Conservation (phyloP, 2,797 vertebrate species). For the Gymnoscopelus braueri region DNA sequence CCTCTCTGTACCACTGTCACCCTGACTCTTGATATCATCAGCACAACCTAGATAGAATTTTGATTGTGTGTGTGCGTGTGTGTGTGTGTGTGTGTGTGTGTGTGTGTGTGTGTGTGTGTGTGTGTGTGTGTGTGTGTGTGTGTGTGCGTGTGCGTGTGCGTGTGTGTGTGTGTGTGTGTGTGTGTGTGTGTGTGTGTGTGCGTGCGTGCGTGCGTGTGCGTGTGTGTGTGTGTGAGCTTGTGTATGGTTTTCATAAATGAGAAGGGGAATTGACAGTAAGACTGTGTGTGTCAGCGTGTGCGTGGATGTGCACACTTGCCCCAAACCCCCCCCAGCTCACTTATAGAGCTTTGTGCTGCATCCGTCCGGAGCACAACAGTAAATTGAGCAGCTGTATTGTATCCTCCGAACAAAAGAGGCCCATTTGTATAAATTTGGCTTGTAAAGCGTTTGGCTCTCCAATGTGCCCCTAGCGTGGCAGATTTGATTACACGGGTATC, state of each 20-base stretch:
- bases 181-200: neutral
- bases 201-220: neutral
- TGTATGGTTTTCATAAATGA: neutral
- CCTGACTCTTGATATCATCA: conserved; percentile 52
- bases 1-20: conserved; percentile 42
- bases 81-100: conserved; percentile 11
- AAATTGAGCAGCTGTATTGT: conserved; percentile 74
- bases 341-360: conserved; percentile 15
- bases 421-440: conserved; percentile 79
- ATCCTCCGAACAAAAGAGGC: conserved; percentile 69
- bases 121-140: neutral
- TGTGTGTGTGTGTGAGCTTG: neutral
- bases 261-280: neutral
- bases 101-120: neutral
- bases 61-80: conserved; percentile 23
- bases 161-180: neutral
- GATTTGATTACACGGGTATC: conserved; percentile 77
- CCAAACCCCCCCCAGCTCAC: too few relatives aligned
- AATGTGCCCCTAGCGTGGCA: conserved; percentile 57
- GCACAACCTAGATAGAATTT: conserved; percentile 52
- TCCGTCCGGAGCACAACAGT: conserved; percentile 46
- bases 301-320: neutral
- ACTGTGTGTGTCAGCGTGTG: neutral
- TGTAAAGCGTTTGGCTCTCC: conserved; percentile 64
- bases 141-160: neutral